These are phyloP conservation scores for Cyphomyrmex costatus DNA, from an alignment of 1,140 invertebrate species.

Conservation along the genomic window DNA sequence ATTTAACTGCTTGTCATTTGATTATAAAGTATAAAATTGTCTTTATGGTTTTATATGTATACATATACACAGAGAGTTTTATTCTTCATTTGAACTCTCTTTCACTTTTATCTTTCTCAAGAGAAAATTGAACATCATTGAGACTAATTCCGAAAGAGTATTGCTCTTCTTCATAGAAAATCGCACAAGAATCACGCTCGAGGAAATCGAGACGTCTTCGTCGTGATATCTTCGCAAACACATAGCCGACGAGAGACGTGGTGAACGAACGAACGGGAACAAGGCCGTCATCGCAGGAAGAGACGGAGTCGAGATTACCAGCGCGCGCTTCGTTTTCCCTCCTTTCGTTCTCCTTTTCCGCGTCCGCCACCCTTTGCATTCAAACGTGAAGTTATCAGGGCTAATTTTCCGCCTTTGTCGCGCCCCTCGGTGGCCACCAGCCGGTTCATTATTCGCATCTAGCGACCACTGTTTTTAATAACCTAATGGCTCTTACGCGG, in stretches of 20 bases:
- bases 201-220: conserved; percentile 55
- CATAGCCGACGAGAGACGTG: background rate
- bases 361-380: conserved; percentile 68
- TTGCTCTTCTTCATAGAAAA: conserved; percentile 37
- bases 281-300: conserved; percentile 47
- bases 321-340: conserved; percentile 63
- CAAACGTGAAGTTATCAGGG: conserved; percentile 82
- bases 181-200: conserved; percentile 25
- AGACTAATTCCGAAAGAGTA: conserved; percentile 54
- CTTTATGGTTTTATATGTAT: background rate
- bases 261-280: conserved; percentile 30
- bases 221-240: conserved; percentile 39
- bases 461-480: conserved; percentile 84
- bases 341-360: background rate
- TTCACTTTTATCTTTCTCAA: background rate
- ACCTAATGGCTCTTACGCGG: conserved; percentile 85
- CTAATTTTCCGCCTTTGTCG: conserved; percentile 84
- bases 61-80: background rate
- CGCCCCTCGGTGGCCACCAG: conserved; percentile 71
- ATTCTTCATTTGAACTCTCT: background rate
- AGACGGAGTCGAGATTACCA: conserved; percentile 57
- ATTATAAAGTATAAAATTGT: background rate
- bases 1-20: background rate
- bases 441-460: conserved; percentile 78
- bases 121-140: conserved; percentile 53